Base-by-base conservation (phyloP, 2,797 vertebrate genomes). In the Enteromius treurensis region DNA sequence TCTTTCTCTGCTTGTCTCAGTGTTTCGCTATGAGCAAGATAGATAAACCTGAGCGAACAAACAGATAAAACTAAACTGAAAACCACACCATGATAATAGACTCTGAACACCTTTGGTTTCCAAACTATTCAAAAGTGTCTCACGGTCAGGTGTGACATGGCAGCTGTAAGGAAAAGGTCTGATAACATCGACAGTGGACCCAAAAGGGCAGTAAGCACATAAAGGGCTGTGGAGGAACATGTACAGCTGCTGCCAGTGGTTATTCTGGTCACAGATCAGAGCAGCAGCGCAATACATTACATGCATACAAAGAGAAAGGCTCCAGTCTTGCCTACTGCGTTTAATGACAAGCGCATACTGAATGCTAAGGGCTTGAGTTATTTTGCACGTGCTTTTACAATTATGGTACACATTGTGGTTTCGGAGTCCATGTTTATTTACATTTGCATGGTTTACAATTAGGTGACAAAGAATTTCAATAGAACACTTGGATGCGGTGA, bases 191-290 rank as follows among this genome's bases (percentile, higher is more conserved):
- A 51, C 75, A 78, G 64, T 1, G 1, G 42, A 60, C 76, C 26
- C 67, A 78, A 67, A 83, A 70, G 65, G 82, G 49, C 64, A 49
- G 21, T 17, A 34, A 67, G n/a, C 80, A 45, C 81, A 62, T 45
- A 77, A 70, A 83, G 53, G 65, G 40, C 67, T 60, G 74, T 1
- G 21, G 29, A 37, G 26, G 32, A 70, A 77, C 53, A 13, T 58
- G 73, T 47, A 32, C 13, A 23, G 37, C 37, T 68, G 71, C 58
- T 42, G 75, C 40, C 81, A 53, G 23, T 40, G 51, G 64, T 60
- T 77, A 77, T 83, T 83, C 81, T 77, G 37, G 62, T 45, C 71
- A 76, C 71, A 82, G 62, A 75, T 55, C 73, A 76, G 55, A 49
- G 71, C 47, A 67, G 47, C 13, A 67, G 71, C 1, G 11, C 32